These are phyloP conservation scores for Myoxocephalus aenaeus DNA, from an alignment of 2,797 vertebrate genomes.

Conservation along the genomic window DNA sequence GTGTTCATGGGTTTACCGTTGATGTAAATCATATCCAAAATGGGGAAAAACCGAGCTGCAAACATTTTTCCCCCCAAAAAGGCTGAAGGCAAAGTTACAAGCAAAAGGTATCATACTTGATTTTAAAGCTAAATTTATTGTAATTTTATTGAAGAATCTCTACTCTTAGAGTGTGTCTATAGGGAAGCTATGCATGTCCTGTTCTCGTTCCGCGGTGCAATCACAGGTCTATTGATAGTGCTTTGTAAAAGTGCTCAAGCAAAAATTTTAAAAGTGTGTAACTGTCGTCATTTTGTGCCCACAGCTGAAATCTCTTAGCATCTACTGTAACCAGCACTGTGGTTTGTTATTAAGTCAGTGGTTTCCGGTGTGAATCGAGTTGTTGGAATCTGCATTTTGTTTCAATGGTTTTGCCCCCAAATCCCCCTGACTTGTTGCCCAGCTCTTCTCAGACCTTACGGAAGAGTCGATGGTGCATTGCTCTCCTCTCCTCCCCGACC, in stretches of 20 bases:
- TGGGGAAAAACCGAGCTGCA: conserved; percentile 71
- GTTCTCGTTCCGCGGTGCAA: conserved; percentile 80
- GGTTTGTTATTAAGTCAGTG: conserved; percentile 84
- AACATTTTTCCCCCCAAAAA: conserved; percentile 56
- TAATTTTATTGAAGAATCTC: conserved; percentile 82
- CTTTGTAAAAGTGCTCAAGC: conserved; percentile 87
- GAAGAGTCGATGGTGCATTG: conserved; percentile 72
- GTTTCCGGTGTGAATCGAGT: conserved; percentile 84
- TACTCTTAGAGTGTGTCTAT: conserved; percentile 83
- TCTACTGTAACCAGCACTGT: conserved; percentile 86
- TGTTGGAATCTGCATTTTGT: conserved; percentile 83
- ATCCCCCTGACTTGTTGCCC: conserved; percentile 49
- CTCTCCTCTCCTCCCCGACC: conserved; percentile 21
- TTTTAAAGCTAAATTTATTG: conserved; percentile 82
- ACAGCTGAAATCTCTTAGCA: conserved; percentile 85
- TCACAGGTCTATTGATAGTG: conserved; percentile 82
- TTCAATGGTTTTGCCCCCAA: conserved; percentile 69
- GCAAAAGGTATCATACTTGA: conserved; percentile 79
- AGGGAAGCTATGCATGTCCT: conserved; percentile 90
- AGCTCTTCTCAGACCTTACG: conserved; percentile 71
- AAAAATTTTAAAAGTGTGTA: conserved; percentile 84
- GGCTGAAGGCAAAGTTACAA: conserved; percentile 73
- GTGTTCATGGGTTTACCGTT: conserved; percentile 70
- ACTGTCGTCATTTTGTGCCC: conserved; percentile 86
- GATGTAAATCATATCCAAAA: conserved; percentile 65